Evolutionary conservation across 2,797 vertebrate genomes (phyloP).

Genomic region (Takifugu rubripes): DNA sequence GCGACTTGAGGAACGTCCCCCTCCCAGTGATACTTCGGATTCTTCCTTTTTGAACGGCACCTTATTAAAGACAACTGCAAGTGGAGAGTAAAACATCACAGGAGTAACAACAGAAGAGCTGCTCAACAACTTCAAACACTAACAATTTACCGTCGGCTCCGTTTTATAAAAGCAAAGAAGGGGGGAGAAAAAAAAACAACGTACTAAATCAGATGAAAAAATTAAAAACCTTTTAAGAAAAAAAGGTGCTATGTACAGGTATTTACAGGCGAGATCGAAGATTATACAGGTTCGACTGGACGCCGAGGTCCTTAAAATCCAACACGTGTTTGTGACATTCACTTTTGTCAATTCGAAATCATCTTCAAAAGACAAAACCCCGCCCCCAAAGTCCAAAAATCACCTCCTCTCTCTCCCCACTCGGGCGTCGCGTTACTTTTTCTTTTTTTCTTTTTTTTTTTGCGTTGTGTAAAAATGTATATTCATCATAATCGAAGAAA

Average conservation of each 20-base stretch:
- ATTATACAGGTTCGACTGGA: conserved; percentile 86
- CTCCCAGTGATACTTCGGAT: conserved; percentile 47
- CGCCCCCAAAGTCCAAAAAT: conserved; percentile 30
- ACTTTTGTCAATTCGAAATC: conserved; percentile 57
- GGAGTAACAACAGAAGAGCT: conserved; percentile 64
- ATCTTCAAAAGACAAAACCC: conserved; percentile 44
- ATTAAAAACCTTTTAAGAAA: conserved; percentile 87
- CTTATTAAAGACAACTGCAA: conserved; percentile 68
- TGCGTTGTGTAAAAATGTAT: conserved; percentile 33
- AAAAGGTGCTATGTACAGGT: conserved; percentile 83
- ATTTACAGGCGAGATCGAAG: conserved; percentile 75
- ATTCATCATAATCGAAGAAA: conserved; percentile 20
- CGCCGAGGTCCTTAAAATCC: conserved; percentile 85
- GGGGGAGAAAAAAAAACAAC: conserved; percentile 82
- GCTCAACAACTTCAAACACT: conserved; percentile 60
- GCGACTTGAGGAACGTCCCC: conserved; percentile 61
- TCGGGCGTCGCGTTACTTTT: conserved; percentile 22
- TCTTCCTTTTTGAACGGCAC: conserved; percentile 56
- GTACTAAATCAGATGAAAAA: conserved; percentile 85
- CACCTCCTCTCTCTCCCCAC: background rate
- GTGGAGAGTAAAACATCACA: conserved; percentile 68
- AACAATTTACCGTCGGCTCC: conserved; percentile 52
- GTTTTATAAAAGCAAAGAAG: conserved; percentile 72
- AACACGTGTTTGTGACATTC: conserved; percentile 82
- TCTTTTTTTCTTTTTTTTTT: too few species aligned